Evolutionary conservation across 1,140 invertebrate species (phyloP), one percentile per base, ranked within the genome.

Genomic region (Cylas formicarius): DNA sequence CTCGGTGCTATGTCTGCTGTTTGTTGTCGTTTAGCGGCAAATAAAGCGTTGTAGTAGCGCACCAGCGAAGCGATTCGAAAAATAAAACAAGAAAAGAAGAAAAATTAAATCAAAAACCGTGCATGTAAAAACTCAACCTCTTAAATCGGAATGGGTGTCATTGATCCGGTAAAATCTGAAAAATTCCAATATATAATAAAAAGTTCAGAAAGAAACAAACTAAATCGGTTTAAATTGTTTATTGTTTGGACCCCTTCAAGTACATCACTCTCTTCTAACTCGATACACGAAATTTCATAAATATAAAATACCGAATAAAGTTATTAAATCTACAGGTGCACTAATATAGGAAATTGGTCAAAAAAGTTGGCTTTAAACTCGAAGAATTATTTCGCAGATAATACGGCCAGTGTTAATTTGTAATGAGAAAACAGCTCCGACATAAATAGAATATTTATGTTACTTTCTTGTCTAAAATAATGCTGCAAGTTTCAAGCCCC

Each of bases 131-230:
- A 59, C 55, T 59, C 44, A 60, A 63, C 57, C 58, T 61, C 33
- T 48, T 54, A 36, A 29, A 53, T 34, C 33, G 63, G 53, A 34
- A 64, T 64, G 33, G 63, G 62, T 32, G 57, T 65, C 57, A 63
- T 62, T 47, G 63, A 66, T 42, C 63, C 63, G 42, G 63, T 50
- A 59, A 64, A 66, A 62, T 66, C 63, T 66, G 63, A 57, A 66
- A 63, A 55, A 52, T 35, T 26, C 20, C 35, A 9, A 44, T n/a
- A n/a, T n/a, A n/a, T n/a, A n/a, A n/a, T n/a, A n/a, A n/a, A n/a
- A 29, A 33, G 34, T 29, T 29, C 7, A 17, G 28, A 31, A 31
- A 29, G 16, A 31, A 31, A 31, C 6, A 13, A 2, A 8, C 8
- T 31, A 9, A 31, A 31, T 31, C 18, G 14, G 18, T 16, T 16